Conservation (phyloP, 2,113 vertebrate genomes). For the Ctenodactylus gundi region DNA sequence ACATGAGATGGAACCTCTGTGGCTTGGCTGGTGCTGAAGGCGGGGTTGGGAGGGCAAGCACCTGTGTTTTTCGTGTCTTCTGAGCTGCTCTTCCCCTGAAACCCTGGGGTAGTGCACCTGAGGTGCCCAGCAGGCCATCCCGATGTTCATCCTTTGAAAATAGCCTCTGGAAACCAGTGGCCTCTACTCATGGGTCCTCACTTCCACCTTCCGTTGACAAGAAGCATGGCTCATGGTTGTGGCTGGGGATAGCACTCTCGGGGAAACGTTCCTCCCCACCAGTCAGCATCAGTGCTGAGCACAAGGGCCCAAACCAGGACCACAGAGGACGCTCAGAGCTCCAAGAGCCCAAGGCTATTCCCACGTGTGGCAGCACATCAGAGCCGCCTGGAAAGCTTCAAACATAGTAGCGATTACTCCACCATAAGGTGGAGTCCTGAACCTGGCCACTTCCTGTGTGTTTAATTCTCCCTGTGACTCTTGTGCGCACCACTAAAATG, state of each 20-base stretch:
- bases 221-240: background rate
- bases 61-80: background rate
- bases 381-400: background rate
- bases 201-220: background rate
- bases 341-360: background rate
- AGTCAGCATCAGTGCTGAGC: background rate
- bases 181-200: background rate
- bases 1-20: too few species aligned
- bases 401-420: background rate
- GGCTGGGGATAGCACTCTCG: background rate
- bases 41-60: too few species aligned
- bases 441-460: background rate
- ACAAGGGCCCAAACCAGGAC: background rate
- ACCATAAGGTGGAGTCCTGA: too few species aligned
- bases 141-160: background rate
- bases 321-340: background rate
- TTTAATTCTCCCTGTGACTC: background rate
- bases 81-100: background rate
- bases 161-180: background rate
- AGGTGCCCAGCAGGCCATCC: background rate
- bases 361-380: background rate
- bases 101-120: background rate
- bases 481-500: background rate
- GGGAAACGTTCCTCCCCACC: background rate
- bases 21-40: too few species aligned